phyloP scores from a whole-genome alignment of 2,113 vertebrate species.

The Herpetotheres cachinnans region DNA sequence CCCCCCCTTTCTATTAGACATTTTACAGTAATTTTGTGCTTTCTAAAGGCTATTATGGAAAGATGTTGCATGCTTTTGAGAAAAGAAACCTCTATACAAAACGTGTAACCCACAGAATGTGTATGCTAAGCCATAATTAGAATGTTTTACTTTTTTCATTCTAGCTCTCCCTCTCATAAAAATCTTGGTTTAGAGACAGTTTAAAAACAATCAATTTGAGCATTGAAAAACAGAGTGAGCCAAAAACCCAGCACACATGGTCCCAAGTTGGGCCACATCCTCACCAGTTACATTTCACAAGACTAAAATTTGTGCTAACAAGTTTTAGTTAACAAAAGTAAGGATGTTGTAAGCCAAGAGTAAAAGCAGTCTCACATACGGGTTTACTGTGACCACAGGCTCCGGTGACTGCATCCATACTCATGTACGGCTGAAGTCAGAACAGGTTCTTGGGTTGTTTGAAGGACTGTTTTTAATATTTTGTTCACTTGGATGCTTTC shows the following conservation, averaged over 20 bases:
- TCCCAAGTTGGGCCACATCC: not conserved
- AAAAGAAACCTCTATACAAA: not conserved
- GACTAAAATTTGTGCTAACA: not conserved
- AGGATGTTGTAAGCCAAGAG: not conserved
- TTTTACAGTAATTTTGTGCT: not conserved
- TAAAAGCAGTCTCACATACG: not conserved
- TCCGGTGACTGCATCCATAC: not conserved
- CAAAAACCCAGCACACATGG: not conserved
- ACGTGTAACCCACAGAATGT: not conserved
- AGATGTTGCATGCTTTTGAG: not conserved
- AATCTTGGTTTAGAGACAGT: not conserved
- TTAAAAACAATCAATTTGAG: not conserved
- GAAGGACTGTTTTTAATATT: not conserved
- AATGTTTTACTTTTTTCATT: not conserved
- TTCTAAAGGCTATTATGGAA: not conserved
- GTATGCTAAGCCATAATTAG: not conserved
- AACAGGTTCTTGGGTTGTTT: not conserved
- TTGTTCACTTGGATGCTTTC: not conserved
- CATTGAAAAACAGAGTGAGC: not conserved
- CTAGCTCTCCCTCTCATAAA: not conserved
- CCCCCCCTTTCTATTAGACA: not conserved
- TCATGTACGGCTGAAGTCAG: not conserved
- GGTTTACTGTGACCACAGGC: not conserved
- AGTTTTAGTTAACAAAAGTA: not conserved
- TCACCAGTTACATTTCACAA: not conserved